Conservation (phyloP, 30 jellyfish, hydroid and myxozoan genomes). For the Nemopilema nomurai region DNA sequence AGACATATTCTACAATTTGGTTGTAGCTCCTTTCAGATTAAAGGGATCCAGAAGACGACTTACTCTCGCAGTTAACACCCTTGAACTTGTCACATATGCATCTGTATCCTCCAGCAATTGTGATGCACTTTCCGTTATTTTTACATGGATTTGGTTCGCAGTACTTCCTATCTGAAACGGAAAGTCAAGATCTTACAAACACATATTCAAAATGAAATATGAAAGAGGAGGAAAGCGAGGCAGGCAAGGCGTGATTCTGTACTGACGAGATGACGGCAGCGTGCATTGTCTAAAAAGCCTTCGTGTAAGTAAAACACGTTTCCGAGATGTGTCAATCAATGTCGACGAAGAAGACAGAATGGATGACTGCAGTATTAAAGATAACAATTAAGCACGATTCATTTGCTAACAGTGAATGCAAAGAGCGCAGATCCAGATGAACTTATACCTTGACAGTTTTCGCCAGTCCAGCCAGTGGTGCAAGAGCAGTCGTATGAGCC, state of each 20-base stretch:
- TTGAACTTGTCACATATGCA: constrained; percentile 94
- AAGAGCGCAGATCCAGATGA: too few species aligned
- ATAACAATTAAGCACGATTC: too few species aligned
- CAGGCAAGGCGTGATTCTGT: too few species aligned
- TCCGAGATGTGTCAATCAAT: too few species aligned
- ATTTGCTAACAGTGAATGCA: too few species aligned
- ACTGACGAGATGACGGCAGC: too few species aligned
- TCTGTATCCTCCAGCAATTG: constrained; percentile 87
- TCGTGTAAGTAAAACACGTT: too few species aligned
- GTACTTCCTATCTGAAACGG: constrained; percentile 75
- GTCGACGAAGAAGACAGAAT: too few species aligned
- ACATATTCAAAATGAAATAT: neutral
- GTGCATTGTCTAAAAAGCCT: too few species aligned
- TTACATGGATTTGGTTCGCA: constrained; percentile 98
- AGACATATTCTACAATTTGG: neutral
- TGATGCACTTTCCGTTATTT: constrained; percentile 93
- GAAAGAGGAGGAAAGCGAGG: too few species aligned
- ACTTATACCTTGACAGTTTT: constrained; percentile 92
- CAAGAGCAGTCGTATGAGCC: constrained; percentile 97
- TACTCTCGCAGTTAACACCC: constrained; percentile 93
- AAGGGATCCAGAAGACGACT: constrained; percentile 1
- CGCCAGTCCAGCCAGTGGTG: constrained; percentile 98
- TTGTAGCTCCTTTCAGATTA: neutral
- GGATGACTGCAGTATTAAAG: too few species aligned
- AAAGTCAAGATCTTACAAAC: neutral